Conservation (phyloP, 2,113 vertebrate genomes). For the Halcyon senegalensis region DNA sequence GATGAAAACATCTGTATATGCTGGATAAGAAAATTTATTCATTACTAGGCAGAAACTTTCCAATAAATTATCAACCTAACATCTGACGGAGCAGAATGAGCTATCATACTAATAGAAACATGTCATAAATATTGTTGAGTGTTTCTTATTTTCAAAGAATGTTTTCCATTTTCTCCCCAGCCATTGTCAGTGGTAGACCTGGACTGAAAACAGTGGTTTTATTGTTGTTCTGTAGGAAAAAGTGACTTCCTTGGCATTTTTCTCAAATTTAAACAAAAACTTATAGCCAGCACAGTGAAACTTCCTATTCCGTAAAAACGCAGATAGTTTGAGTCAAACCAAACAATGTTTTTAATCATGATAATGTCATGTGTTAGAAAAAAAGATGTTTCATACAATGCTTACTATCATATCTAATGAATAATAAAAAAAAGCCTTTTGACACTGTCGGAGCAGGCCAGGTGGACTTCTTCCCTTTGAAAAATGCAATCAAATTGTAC, state of each 20-base stretch:
- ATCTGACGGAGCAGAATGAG: background rate
- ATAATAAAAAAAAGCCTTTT: background rate
- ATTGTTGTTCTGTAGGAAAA: background rate
- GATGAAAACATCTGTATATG: background rate
- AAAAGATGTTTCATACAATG: background rate
- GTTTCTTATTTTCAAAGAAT: background rate
- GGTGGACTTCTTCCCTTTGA: background rate
- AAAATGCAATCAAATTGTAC: background rate
- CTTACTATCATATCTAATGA: background rate
- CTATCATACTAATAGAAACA: background rate
- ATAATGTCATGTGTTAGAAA: background rate
- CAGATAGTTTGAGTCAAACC: background rate
- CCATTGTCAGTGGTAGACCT: background rate
- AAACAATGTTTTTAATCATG: background rate
- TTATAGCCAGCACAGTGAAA: background rate
- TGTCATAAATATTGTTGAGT: background rate
- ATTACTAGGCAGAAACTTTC: background rate
- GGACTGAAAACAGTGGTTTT: background rate
- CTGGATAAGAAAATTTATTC: constrained; percentile 23
- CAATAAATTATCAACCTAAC: background rate
- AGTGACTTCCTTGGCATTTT: background rate
- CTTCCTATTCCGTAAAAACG: background rate
- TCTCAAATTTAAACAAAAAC: background rate
- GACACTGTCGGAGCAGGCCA: background rate
- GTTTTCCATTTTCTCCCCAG: background rate